Conservation (phyloP, 2,113 vertebrate species). For the Osmerus eperlanus region DNA sequence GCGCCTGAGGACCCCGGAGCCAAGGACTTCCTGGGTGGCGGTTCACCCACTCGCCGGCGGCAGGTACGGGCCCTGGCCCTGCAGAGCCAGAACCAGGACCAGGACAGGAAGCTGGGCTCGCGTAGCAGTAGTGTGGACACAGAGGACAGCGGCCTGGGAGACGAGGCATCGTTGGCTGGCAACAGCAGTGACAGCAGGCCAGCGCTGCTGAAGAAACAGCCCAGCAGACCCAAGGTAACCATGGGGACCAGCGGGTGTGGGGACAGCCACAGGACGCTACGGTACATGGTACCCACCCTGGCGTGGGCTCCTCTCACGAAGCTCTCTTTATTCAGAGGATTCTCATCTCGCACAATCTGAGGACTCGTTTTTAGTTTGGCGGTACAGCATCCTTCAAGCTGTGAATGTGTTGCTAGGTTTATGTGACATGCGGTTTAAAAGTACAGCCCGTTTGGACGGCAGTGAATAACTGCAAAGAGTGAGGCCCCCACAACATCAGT, state of each 20-base stretch:
- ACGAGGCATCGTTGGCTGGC: constrained; percentile 60
- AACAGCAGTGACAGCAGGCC: constrained; percentile 40
- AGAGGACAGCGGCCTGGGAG: constrained; percentile 71
- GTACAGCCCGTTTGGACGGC: no score
- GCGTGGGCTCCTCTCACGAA: no score
- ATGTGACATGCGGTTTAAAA: no score
- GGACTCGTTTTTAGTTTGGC: no score
- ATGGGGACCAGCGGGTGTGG: no score
- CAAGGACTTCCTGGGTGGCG: constrained; percentile 60
- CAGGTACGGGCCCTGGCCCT: constrained; percentile 53
- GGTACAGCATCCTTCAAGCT: no score
- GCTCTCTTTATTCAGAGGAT: no score
- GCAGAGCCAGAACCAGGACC: constrained; percentile 30
- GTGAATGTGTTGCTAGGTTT: no score
- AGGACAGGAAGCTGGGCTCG: constrained; percentile 46
- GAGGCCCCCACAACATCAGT: no score
- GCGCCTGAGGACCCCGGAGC: constrained; percentile 42
- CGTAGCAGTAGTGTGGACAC: constrained; percentile 69
- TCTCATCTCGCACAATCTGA: no score
- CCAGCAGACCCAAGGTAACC: constrained; percentile 63
- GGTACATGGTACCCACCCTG: not conserved
- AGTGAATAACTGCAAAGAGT: no score
- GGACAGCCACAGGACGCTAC: no score
- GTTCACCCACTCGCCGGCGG: constrained; percentile 69
- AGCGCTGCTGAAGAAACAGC: constrained; percentile 26